Percentiles rank a stretch among this genome's conserved stretches.
Evolutionary conservation across 1,140 invertebrate genomes (phyloP).

Genomic region (Sycophila sp.): DNA sequence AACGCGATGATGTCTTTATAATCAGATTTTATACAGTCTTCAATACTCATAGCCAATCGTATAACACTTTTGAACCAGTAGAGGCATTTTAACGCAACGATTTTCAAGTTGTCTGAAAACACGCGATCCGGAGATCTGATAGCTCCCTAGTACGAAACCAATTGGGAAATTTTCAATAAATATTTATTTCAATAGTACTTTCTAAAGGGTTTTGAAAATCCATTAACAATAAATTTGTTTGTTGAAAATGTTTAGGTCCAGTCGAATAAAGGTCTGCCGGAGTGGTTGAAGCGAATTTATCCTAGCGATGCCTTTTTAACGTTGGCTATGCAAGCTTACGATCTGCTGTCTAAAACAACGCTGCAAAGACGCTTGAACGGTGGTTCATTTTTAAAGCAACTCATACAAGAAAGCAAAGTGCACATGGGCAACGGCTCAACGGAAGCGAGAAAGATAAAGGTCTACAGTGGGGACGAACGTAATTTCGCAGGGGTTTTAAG

Average conservation of each 20-base stretch:
- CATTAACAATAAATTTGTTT: background rate
- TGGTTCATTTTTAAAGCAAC: slow-evolving; percentile 52
- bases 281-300: slow-evolving; percentile 48
- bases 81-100: too few relatives aligned
- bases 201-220: too few relatives aligned
- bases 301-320: slow-evolving; percentile 46
- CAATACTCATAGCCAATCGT: too few relatives aligned
- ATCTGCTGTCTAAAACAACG: slow-evolving; percentile 47
- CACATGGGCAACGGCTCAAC: slow-evolving; percentile 13
- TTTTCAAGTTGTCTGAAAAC: too few relatives aligned
- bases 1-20: too few relatives aligned
- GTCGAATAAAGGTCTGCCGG: slow-evolving; percentile 44
- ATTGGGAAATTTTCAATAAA: too few relatives aligned
- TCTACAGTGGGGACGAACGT: slow-evolving; percentile 55
- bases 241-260: slow-evolving; percentile 41
- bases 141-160: too few relatives aligned
- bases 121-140: too few relatives aligned
- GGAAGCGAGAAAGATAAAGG: slow-evolving; percentile 43
- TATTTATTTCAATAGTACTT: too few relatives aligned
- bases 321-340: slow-evolving; percentile 45
- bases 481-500: slow-evolving; percentile 54
- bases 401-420: slow-evolving; percentile 47
- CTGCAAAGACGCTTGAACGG: slow-evolving; percentile 55
- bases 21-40: too few relatives aligned
- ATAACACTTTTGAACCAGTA: too few relatives aligned